Base-by-base conservation (phyloP, 53 echinoderm and acorn worm genomes). In the Zoroaster sp. region DNA sequence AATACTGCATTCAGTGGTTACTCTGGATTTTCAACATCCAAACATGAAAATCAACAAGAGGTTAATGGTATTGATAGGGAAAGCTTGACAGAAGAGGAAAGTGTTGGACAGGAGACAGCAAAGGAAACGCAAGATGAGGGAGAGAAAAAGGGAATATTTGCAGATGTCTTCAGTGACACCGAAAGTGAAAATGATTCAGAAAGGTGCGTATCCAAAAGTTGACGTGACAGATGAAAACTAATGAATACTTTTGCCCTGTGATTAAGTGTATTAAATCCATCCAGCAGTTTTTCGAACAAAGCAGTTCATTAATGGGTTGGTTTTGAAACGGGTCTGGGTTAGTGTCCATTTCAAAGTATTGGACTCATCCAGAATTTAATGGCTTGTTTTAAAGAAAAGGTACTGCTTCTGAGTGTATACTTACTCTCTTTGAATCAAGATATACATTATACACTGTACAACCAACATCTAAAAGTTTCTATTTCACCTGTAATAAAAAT, bases 101-200 rank as follows among this genome's bases (percentile, higher is more conserved):
- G 43, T 4, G 10, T 36, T 34, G 92, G n/a, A 28, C 36, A 63
- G 28, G 90, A 63, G 63, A 30, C 34, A n/a, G 30, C 5, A 20
- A 47, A 65, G 21, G 54, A 36, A 4, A 78, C 55, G 40, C 75
- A 31, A 68, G 78, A 66, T 33, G 82, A 42, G 3, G 91, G 40
- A 32, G 94, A 96, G 69, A 92, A 85, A 53, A 87, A 78, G 71
- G 89, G 89, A 79, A 91, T 91, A 42, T 98, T 98, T 94, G 94
- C 87, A 7, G 95, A 94, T 67, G 98, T 97, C 11, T 98, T 94
- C 78, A 98, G 98, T 90, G 98, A 98, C 69, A 92, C 95, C 18
- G 95, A 97, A 18, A 91, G 87, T 81, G 97, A 97, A 34, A 87
- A 89, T 14, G 94, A 89, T 8, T 73, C 83, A 1, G 91, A 95